Conservation (phyloP, 2,113 vertebrate genomes). For the Callaeas wilsoni region DNA sequence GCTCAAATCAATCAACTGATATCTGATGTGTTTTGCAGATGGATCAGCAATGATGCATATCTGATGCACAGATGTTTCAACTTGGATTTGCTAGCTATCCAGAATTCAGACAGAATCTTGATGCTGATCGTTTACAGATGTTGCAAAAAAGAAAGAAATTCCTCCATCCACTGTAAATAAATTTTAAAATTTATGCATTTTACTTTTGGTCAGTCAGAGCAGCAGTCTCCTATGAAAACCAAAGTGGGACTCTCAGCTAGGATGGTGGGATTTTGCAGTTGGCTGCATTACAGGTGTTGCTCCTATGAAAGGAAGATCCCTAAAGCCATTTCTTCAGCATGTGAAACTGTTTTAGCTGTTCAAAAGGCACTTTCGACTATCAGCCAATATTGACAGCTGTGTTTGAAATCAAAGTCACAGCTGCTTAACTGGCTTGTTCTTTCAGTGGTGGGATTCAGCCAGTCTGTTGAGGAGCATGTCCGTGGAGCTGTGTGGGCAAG, state of each 20-base stretch:
- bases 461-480: not conserved
- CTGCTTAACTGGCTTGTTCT: not conserved
- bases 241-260: not conserved
- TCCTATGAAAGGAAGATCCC: not conserved
- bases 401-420: not conserved
- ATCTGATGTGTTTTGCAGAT: conserved; percentile 19
- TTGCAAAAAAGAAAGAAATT: not conserved
- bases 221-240: not conserved
- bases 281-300: not conserved
- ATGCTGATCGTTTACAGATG: conserved; percentile 20
- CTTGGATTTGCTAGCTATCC: conserved; percentile 27
- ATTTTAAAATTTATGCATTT: not conserved
- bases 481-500: not conserved
- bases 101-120: conserved; percentile 14
- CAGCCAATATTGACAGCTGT: not conserved
- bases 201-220: not conserved
- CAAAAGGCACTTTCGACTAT: not conserved
- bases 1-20: not conserved
- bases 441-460: not conserved
- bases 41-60: not conserved
- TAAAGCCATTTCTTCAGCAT: not conserved
- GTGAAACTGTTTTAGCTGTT: not conserved
- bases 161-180: not conserved
- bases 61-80: conserved; percentile 41
- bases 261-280: not conserved